Evolutionary conservation across 2,888 invertebrate species (phyloP).

Genomic region (Hyposoter dolosus): DNA sequence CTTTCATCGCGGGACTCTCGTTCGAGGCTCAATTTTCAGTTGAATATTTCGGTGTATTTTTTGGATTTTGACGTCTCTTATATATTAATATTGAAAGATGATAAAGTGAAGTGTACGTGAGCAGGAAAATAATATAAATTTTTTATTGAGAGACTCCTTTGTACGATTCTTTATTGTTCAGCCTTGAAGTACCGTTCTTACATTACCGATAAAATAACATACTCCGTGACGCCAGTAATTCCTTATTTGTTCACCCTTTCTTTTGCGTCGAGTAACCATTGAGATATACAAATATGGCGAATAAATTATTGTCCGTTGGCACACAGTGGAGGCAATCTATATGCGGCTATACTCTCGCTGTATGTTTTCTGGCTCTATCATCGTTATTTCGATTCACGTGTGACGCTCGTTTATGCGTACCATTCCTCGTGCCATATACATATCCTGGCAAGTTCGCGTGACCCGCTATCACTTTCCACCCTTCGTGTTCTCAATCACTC

Average conservation of each 20-base stretch:
- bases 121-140: neutral
- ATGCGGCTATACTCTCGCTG: constrained; percentile 8
- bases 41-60: neutral
- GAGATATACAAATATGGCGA: constrained; percentile 60
- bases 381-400: constrained; percentile 35
- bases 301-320: constrained; percentile 51
- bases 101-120: neutral
- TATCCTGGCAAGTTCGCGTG: constrained; percentile 62
- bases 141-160: neutral
- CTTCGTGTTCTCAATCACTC: constrained; percentile 67
- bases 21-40: neutral
- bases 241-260: constrained; percentile 57
- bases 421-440: constrained; percentile 6
- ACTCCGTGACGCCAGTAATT: constrained; percentile 35
- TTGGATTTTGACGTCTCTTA: neutral
- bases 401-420: constrained; percentile 10
- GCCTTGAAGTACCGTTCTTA: neutral
- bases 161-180: neutral
- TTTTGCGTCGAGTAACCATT: constrained; percentile 51
- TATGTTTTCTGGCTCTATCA: constrained; percentile 27
- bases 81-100: neutral
- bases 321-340: constrained; percentile 43
- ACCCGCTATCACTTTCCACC: constrained; percentile 68
- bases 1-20: neutral
- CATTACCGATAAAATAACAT: constrained; percentile 31